Evolutionary conservation across 2,797 vertebrate species (phyloP).

Genomic region (Sphenodon punctatus): DNA sequence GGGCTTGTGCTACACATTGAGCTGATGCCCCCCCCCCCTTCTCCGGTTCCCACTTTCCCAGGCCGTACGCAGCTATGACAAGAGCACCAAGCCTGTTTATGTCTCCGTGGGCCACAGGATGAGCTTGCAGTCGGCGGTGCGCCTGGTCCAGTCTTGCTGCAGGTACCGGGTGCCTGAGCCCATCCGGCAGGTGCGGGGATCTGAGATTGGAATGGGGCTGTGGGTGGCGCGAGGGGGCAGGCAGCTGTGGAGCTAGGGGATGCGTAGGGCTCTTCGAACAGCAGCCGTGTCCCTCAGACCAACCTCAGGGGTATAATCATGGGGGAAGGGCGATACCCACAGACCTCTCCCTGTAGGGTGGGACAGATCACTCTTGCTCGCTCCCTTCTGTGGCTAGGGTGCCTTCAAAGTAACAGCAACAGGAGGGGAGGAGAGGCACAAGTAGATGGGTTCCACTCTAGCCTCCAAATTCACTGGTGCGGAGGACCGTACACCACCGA

Average conservation of each 20-base stretch:
- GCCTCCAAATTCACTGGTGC: no score
- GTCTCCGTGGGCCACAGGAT: conserved; percentile 90
- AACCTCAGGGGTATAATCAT: no score
- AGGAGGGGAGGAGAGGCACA: no score
- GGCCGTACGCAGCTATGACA: conserved; percentile 83
- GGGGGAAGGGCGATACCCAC: no score
- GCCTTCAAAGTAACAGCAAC: no score
- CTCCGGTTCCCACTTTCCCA: conserved; percentile 38
- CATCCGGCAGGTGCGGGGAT: conserved; percentile 85
- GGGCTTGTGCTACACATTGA: neutral
- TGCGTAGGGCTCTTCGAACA: no score
- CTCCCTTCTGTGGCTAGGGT: no score
- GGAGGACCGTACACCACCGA: no score
- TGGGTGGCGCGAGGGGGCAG: fast-evolving
- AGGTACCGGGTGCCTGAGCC: conserved; percentile 89
- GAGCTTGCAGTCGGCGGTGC: conserved; percentile 84
- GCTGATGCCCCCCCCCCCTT: neutral
- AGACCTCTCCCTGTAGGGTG: no score
- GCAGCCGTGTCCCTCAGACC: no score
- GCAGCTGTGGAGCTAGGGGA: neutral
- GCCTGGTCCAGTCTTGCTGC: conserved; percentile 86
- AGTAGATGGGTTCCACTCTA: no score
- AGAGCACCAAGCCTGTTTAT: conserved; percentile 87
- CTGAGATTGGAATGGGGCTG: neutral
- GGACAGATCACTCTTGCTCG: no score